A percentile compares a stretch with the other conserved stretches of the same genome.
These are phyloP conservation scores for Calyptommatus sinebrachiatus DNA, from an alignment of 2,113 vertebrate genomes.

Conservation along the genomic window DNA sequence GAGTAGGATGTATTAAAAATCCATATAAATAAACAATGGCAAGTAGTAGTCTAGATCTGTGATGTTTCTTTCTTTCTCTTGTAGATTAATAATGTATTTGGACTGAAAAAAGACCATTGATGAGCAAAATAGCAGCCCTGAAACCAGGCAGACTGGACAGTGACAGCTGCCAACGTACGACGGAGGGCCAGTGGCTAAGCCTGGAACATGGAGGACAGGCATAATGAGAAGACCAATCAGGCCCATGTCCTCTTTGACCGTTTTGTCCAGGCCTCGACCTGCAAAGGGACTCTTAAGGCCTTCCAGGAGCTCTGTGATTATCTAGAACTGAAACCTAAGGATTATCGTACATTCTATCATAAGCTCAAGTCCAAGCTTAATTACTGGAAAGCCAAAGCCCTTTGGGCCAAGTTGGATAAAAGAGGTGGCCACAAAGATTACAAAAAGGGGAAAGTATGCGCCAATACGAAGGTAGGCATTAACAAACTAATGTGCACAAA, in stretches of 20 bases:
- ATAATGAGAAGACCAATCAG: conserved; percentile 75
- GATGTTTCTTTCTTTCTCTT: conserved; percentile 32
- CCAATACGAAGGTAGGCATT: conserved; percentile 85
- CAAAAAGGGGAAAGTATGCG: conserved; percentile 93
- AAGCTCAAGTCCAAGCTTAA: conserved; percentile 97
- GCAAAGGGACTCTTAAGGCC: conserved; percentile 92
- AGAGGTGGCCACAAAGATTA: conserved; percentile 93
- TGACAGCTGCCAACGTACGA: conserved; percentile 39
- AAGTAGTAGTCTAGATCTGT: neutral
- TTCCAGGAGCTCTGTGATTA: conserved; percentile 96
- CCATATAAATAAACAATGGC: neutral
- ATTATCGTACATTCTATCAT: conserved; percentile 93
- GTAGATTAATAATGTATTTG: conserved; percentile 61
- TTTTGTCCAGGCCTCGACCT: conserved; percentile 94
- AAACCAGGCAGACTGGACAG: conserved; percentile 64
- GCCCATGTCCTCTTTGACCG: conserved; percentile 90
- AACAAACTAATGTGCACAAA: neutral
- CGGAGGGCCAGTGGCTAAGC: conserved; percentile 31
- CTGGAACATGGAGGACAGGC: conserved; percentile 74
- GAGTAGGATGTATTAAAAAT: neutral
- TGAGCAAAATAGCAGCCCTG: conserved; percentile 13
- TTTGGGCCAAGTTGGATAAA: conserved; percentile 97
- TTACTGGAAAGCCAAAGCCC: conserved; percentile 98
- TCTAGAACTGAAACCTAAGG: conserved; percentile 88
- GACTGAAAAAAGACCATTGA: conserved; percentile 48